Evolutionary conservation across 2,113 vertebrate species (phyloP), one percentile per base, ranked within the genome.

Genomic region (Mus spicilegus): DNA sequence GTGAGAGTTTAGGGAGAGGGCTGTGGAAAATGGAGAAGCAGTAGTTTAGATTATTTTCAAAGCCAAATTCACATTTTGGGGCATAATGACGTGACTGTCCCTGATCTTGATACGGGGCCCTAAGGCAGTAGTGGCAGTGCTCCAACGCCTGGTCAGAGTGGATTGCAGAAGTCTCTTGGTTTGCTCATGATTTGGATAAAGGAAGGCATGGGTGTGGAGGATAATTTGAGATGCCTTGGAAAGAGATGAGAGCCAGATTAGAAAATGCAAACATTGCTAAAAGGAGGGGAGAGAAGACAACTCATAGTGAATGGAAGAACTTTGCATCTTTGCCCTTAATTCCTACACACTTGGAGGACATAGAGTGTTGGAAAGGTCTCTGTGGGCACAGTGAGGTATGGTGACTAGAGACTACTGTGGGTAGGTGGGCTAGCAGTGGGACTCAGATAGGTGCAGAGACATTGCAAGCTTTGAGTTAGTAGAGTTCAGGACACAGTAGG

Each of bases 151-250:
- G 28, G 58, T 33, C 19, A 56, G 13, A 82, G 51, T 91, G 30
- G 72, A n/a, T 28, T 54, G 3, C 1, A 51, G 39, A 3, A 61
- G 16, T 49, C 36, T 81, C 63, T 87, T 30, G 28, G 16, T 75
- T 85, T 85, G 49, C 61, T 82, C 28, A 28, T 89, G 86, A 80
- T 95, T 87, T 56, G 49, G 77, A n/a, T 90, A 30, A 85, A 46
- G 20, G 30, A 30, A 63, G 58, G 28, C 63, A 49, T 10, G 8
- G 16, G 14, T 86, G 42, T 85, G 17, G 54, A 36, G n/a, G 42
- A 67, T 93, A 77, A 82, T 33, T 56, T 49, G 56, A 80, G 72
- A 78, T 87, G 42, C 58, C 67, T 30, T 72, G 42, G 61, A 54
- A 82, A 70, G 42, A 78, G n/a, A 49, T 88, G 42, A 63, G 46